Conservation (phyloP, 2,888 invertebrate genomes). For the Polymixis flavicincta region DNA sequence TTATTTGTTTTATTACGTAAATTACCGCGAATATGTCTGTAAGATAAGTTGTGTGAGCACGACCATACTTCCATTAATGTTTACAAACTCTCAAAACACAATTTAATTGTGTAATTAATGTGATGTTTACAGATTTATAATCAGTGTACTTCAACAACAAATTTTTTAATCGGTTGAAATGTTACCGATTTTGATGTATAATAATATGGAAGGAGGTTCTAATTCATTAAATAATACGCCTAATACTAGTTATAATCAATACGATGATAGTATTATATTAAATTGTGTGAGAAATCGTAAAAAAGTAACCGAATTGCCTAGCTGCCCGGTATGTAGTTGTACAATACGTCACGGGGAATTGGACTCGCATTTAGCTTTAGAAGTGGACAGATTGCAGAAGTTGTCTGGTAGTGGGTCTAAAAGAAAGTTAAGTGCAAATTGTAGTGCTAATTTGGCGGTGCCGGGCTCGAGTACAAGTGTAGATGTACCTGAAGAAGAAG, state of each 20-base stretch:
- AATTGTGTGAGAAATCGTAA: slow-evolving; percentile 90
- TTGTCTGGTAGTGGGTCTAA: slow-evolving; percentile 80
- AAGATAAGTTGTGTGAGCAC: slow-evolving; percentile 80
- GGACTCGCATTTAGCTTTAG: slow-evolving; percentile 95
- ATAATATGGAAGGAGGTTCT: slow-evolving; percentile 87
- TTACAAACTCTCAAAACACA: slow-evolving; percentile 62
- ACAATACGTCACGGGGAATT: slow-evolving; percentile 95
- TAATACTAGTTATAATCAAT: slow-evolving; percentile 77
- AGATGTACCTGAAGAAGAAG: slow-evolving; percentile 76
- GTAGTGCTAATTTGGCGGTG: slow-evolving; percentile 73
- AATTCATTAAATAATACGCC: slow-evolving; percentile 78
- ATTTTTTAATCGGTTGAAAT: slow-evolving; percentile 76
- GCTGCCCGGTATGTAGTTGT: slow-evolving; percentile 97
- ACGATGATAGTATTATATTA: slow-evolving; percentile 85
- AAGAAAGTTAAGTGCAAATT: slow-evolving; percentile 81
- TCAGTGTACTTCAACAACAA: slow-evolving; percentile 59
- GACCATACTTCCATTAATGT: slow-evolving; percentile 77
- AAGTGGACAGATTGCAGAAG: slow-evolving; percentile 90
- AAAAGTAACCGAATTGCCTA: slow-evolving; percentile 92
- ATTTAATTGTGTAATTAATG: slow-evolving; percentile 73
- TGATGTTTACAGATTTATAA: slow-evolving; percentile 86
- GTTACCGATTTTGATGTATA: slow-evolving; percentile 86
- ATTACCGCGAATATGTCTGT: slow-evolving; percentile 69
- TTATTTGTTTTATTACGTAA: slow-evolving; percentile 68
- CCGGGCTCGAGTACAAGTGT: slow-evolving; percentile 61